phyloP scores from a whole-genome alignment of 2,888 invertebrate genomes.

The Oligia latruncula region DNA sequence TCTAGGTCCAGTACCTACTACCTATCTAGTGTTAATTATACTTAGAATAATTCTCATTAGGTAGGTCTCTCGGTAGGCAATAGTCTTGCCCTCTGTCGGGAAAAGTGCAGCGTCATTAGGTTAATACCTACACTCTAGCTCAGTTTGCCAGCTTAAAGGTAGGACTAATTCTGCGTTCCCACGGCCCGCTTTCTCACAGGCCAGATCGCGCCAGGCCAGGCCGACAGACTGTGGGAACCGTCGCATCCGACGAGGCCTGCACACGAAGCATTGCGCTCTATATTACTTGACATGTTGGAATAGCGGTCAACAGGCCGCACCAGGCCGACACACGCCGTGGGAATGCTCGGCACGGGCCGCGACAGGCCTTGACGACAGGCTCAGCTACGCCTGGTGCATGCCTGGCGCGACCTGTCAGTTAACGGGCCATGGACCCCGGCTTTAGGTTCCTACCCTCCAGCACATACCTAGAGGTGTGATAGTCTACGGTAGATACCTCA shows the following conservation, averaged over 20 bases:
- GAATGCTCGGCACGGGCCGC: no score
- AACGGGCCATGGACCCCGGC: background rate
- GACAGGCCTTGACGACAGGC: no score
- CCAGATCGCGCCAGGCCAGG: no score
- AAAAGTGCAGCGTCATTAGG: background rate
- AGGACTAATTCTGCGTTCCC: background rate
- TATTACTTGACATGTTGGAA: background rate
- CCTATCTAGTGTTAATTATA: background rate
- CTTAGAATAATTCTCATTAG: background rate
- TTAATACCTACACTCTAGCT: background rate
- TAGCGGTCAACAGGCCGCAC: background rate
- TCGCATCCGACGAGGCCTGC: no score
- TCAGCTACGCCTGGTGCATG: background rate
- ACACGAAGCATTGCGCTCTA: no score
- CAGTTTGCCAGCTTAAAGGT: background rate
- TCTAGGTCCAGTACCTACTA: background rate
- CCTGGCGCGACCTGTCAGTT: background rate
- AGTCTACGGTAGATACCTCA: background rate
- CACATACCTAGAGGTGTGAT: background rate
- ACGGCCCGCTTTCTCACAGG: no score
- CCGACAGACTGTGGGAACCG: no score
- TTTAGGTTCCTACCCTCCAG: no score
- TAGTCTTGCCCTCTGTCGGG: background rate
- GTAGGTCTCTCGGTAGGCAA: background rate
- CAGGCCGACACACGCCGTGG: no score